Evolutionary conservation across 2,888 invertebrate species (phyloP), one percentile per base, ranked within the genome.

Genomic region (Phorcus lineatus): DNA sequence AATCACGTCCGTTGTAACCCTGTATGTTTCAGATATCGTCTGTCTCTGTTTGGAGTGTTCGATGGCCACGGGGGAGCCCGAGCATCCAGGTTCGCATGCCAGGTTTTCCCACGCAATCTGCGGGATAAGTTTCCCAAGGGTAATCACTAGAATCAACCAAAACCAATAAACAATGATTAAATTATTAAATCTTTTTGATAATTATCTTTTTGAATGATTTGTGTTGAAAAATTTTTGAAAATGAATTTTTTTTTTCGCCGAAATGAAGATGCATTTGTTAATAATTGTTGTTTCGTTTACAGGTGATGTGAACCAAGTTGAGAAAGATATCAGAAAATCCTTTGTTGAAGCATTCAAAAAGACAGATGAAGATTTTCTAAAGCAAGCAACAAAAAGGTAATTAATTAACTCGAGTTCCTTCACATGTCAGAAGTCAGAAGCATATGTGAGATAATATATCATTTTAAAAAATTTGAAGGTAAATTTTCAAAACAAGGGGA

Each of bases 31-130:
- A 93, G 93, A 54, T 85, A 85, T 47, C 89, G 93, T 2, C 81
- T 93, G 24, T 90, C 93, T 0, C 89, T 93, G 78, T 94, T 93
- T 85, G 94, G 92, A 31, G 93, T 94, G 55, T 94, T 93, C 90
- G 94, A 94, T 89, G 94, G 94, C 3, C 94, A 94, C 86, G 94
- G 91, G 54, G 94, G 94, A 70, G 83, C 87, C 2, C 87, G 92
- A 82, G 94, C 94, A 17, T 91, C 94, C 47, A 91, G 91, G 83
- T 94, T 91, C 88, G 93, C 94, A 85, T 92, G 93, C 67, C 86
- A 91, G 82, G 87, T 92, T 86, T 89, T 94, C 85, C 93, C 92
- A 87, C 87, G 86, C 86, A 90, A 91, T 87, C 88, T 94, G 80
- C 91, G 91, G 83, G 88, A 91, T 83, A 91, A 90, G 86, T 92